Evolutionary conservation across 2,888 invertebrate species (phyloP).

Genomic region (Nemurella pictetii): DNA sequence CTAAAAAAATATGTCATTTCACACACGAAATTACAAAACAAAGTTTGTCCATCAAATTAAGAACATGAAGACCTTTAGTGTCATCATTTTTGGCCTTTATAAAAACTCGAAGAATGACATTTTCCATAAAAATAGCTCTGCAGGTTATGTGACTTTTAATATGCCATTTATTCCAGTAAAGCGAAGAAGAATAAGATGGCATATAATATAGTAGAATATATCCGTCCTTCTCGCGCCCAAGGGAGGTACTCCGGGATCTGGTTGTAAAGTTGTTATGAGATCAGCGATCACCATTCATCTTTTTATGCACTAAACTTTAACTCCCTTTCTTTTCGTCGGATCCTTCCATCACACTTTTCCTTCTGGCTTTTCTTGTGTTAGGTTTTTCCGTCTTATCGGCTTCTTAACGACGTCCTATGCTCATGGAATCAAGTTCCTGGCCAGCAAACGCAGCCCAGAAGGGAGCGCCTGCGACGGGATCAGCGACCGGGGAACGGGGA

Average conservation of each 20-base stretch:
- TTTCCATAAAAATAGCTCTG: background rate
- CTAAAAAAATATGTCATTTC: background rate
- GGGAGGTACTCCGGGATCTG: background rate
- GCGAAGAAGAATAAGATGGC: background rate
- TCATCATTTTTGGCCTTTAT: background rate
- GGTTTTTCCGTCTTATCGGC: background rate
- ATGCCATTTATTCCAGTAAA: background rate
- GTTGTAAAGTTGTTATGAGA: constrained; percentile 7
- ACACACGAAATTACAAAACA: background rate
- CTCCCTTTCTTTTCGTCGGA: background rate
- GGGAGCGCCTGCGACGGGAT: background rate
- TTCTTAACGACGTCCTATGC: constrained; percentile 6
- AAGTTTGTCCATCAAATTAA: background rate
- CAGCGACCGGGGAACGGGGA: background rate
- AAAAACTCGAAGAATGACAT: background rate
- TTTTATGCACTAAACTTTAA: constrained; percentile 12
- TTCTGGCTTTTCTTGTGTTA: constrained; percentile 9
- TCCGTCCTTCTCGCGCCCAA: background rate
- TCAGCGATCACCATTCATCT: constrained; percentile 1
- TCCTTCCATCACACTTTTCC: constrained; percentile 7
- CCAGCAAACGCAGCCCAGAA: background rate
- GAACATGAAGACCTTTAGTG: background rate
- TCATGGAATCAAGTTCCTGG: background rate
- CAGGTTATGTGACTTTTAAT: background rate
- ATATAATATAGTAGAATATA: background rate